Conservation (phyloP, 2,113 vertebrate species). For the Ptyas mucosa region DNA sequence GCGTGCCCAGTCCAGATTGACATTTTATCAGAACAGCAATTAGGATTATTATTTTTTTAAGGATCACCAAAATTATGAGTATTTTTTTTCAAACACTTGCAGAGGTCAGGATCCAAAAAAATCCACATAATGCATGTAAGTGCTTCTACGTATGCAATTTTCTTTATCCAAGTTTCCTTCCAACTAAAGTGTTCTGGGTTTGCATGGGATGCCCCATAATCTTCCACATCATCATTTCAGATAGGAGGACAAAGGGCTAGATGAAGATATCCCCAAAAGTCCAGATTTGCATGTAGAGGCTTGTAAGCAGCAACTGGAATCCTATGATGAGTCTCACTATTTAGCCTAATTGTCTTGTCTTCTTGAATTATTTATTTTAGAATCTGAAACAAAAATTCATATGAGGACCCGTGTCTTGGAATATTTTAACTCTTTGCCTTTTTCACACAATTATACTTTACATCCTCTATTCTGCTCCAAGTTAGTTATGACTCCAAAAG, state of each 20-base stretch:
- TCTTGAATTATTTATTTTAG: background rate
- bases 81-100: background rate
- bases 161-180: background rate
- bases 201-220: background rate
- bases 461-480: background rate
- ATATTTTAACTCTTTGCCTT: background rate
- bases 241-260: background rate
- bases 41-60: background rate
- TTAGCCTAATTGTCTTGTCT: background rate
- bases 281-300: background rate
- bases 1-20: background rate
- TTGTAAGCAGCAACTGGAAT: background rate
- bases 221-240: background rate
- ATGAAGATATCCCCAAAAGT: background rate
- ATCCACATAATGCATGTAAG: background rate
- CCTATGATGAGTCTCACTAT: background rate
- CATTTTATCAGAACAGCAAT: background rate
- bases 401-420: background rate
- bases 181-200: background rate
- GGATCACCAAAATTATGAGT: background rate
- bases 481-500: background rate
- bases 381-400: background rate
- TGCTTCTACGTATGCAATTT: background rate
- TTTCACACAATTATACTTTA: background rate
- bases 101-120: background rate